Evolutionary conservation across 2,888 invertebrate genomes (phyloP).

Genomic region (Scaptodrosophila latifasciaeformis): DNA sequence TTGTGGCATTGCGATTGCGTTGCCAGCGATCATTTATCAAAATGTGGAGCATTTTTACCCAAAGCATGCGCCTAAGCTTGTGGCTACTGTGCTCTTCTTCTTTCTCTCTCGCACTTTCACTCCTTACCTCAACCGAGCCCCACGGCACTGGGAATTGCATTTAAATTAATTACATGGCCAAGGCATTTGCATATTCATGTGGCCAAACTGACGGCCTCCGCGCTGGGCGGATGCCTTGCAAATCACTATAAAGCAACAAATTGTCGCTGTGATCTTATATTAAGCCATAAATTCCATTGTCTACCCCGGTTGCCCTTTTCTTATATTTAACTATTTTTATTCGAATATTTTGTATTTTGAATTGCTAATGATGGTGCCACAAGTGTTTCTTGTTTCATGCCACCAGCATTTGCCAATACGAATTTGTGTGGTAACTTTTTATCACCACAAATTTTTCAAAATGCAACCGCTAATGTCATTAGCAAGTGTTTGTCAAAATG

Average conservation of each 20-base stretch:
- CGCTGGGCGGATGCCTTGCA: slow-evolving; percentile 27
- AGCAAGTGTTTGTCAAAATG: slow-evolving; percentile 34
- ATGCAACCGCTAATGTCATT: slow-evolving; percentile 41
- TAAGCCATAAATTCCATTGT: slow-evolving; percentile 19
- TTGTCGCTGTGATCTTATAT: slow-evolving; percentile 11
- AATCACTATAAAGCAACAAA: slow-evolving; percentile 37
- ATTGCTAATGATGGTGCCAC: background rate
- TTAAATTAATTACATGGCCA: slow-evolving; percentile 48
- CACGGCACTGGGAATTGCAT: slow-evolving; percentile 16
- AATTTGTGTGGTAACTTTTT: slow-evolving; percentile 37
- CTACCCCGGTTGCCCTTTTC: background rate
- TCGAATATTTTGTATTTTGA: slow-evolving; percentile 1
- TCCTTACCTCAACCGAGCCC: background rate
- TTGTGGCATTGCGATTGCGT: slow-evolving; percentile 25
- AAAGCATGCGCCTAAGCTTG: slow-evolving; percentile 3
- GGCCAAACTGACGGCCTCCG: too few relatives aligned
- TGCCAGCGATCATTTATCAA: slow-evolving; percentile 57
- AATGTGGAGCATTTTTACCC: slow-evolving; percentile 38
- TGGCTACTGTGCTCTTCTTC: background rate
- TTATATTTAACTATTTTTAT: slow-evolving; percentile 1
- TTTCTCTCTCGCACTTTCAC: too few relatives aligned
- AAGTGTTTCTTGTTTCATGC: slow-evolving; percentile 15
- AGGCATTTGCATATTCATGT: too few relatives aligned
- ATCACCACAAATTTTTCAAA: slow-evolving; percentile 24
- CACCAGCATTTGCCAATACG: slow-evolving; percentile 12